Evolutionary conservation across 2,797 vertebrate species (phyloP).

Genomic region (Notamacropus eugenii): DNA sequence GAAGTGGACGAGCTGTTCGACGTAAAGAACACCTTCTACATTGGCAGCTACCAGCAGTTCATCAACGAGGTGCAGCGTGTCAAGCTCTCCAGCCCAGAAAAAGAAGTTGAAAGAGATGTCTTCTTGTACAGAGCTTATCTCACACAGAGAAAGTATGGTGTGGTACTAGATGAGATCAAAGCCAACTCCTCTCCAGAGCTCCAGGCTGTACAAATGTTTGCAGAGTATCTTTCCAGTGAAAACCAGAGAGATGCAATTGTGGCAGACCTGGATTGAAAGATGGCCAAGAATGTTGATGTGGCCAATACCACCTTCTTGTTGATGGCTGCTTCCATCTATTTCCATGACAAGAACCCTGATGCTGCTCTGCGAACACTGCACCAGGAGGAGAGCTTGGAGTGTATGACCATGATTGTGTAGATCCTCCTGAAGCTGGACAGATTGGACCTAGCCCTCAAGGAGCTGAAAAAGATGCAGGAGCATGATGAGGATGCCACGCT

Average conservation of each 20-base stretch:
- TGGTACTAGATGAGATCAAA: conserved; percentile 96
- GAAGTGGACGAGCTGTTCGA: conserved; percentile 89
- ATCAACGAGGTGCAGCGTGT: conserved; percentile 97
- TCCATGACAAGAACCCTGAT: conserved; percentile 91
- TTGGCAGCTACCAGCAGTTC: conserved; percentile 95
- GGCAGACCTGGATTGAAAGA: conserved; percentile 93
- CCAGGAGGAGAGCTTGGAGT: conserved; percentile 96
- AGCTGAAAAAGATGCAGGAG: too few species aligned
- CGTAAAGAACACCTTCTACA: conserved; percentile 96
- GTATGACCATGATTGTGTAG: conserved; percentile 58
- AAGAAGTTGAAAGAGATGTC: conserved; percentile 93
- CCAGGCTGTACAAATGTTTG: conserved; percentile 94
- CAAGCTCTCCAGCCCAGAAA: conserved; percentile 92
- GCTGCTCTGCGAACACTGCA: conserved; percentile 93
- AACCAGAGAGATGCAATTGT: conserved; percentile 92
- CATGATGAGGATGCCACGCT: too few species aligned
- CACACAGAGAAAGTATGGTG: conserved; percentile 95
- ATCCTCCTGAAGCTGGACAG: too few species aligned
- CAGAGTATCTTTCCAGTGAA: conserved; percentile 92
- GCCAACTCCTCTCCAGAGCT: conserved; percentile 89
- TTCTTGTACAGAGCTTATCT: conserved; percentile 96
- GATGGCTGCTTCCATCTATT: conserved; percentile 95
- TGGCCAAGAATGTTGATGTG: conserved; percentile 94
- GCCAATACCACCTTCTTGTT: conserved; percentile 93
- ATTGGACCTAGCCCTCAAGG: too few species aligned